Evolutionary conservation across 2,888 invertebrate genomes (phyloP).

Genomic region (Creontiades dilutus): DNA sequence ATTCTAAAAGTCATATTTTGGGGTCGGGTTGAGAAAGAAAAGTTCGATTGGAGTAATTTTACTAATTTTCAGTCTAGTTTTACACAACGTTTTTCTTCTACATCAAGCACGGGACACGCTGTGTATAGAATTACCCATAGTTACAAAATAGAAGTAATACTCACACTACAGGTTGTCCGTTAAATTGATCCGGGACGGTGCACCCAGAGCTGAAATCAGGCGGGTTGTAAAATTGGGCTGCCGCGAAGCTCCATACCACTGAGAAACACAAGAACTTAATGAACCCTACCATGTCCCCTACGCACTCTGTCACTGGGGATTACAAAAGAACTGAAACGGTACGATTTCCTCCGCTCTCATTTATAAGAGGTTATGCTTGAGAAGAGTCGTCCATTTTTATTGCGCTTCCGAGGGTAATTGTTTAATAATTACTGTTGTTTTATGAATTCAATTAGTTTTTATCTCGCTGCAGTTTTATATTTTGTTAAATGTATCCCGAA

Average conservation of each 20-base stretch:
- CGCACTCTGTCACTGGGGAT: neutral
- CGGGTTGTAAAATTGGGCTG: neutral
- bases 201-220: neutral
- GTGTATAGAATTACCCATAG: too few species aligned
- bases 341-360: neutral
- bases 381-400: neutral
- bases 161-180: neutral
- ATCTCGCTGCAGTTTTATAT: too few species aligned
- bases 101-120: too few species aligned
- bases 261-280: neutral
- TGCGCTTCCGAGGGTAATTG: neutral
- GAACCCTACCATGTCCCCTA: neutral
- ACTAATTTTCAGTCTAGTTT: too few species aligned
- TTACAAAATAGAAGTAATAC: neutral
- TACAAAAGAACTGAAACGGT: neutral
- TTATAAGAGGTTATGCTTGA: slow-evolving; percentile 11
- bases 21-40: too few species aligned
- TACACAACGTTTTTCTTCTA: too few species aligned
- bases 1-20: too few species aligned
- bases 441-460: neutral
- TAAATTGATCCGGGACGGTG: neutral
- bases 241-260: neutral
- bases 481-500: neutral
- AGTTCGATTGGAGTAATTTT: too few species aligned
- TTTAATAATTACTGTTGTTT: neutral